Base-by-base conservation (phyloP, 2,113 vertebrate species). In the Mastomys natalensis region DNA sequence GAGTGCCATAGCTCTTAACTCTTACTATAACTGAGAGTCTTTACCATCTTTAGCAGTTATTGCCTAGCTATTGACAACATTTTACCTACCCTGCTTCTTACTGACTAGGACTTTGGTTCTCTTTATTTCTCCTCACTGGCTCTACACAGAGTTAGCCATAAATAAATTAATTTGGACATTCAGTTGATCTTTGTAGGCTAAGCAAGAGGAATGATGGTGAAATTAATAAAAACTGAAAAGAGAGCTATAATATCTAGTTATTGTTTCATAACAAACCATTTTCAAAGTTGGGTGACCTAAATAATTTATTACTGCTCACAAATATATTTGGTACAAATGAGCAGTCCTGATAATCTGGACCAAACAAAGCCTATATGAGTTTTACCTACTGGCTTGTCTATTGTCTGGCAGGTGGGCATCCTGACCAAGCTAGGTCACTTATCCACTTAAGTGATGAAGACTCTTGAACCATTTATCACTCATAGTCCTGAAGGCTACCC, bases 181-280 rank as follows among this genome's bases (percentile, higher is more conserved):
- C 43, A 11, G n/a, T 73, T 70, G 15, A 62, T n/a, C 15, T 80
- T 78, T 55, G 7, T 64, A 66, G 40, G 21, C 58, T 7, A 89
- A 81, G 45, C n/a, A 72, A 64, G 53, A 74, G 43, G 7, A 13
- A 48, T 45, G 58, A 58, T 87, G 58, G 34, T 64, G 80, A 90
- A 92, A 48, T 74, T 43, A 58, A 24, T 9, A 15, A 80, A 90
- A 53, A 16, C n/a, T 66, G n/a, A 64, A 91, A 94, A 64, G 1
- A 55, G 21, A 53, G 15, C 17, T 31, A 0, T 45, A 45, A 31
- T 12, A 31, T 17, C 77, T 68, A 68, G 21, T 5, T 82, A 43
- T 10, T 77, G 45, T 26, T 90, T 0, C 0, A 0, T 60, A 66
- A 88, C 2, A 43, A 70, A 48, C 6, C 5, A 13, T 6, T 37